A percentile compares a stretch with the other conserved stretches of the same genome.
These are phyloP conservation scores for Drosophila lacertosa DNA, from an alignment of 1,140 invertebrate species.

Conservation along the genomic window DNA sequence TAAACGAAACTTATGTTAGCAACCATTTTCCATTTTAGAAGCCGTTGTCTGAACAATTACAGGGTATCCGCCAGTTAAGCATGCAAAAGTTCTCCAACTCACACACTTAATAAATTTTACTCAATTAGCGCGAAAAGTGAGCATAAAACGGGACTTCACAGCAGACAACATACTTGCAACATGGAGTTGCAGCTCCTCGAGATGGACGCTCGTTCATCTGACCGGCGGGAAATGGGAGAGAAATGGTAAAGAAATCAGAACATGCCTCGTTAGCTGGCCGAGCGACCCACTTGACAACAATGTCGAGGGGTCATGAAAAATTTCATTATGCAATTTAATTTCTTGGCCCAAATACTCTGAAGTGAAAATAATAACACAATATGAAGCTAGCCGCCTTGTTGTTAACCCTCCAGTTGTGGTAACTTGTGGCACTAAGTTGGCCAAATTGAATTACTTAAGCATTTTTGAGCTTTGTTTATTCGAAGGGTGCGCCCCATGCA, in stretches of 20 bases:
- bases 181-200: not conserved
- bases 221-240: not conserved
- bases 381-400: slow-evolving; percentile 16
- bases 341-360: not conserved
- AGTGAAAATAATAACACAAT: slow-evolving; percentile 12
- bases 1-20: too few relatives aligned
- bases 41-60: too few relatives aligned
- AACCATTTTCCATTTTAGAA: too few relatives aligned
- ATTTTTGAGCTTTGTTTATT: slow-evolving; percentile 44
- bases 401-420: slow-evolving; percentile 36
- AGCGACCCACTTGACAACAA: slow-evolving; percentile 15
- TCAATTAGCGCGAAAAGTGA: too few relatives aligned
- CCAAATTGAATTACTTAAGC: slow-evolving; percentile 51
- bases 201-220: not conserved
- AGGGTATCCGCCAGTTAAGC: too few relatives aligned
- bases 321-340: slow-evolving; percentile 46
- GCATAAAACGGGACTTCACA: too few relatives aligned
- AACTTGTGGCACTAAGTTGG: slow-evolving; percentile 39
- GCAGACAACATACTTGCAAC: too few relatives aligned
- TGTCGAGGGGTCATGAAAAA: slow-evolving; percentile 19
- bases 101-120: too few relatives aligned
- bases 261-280: slow-evolving; percentile 19
- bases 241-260: not conserved
- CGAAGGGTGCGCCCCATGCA: slow-evolving; percentile 30
- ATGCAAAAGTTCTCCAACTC: too few relatives aligned